These are phyloP conservation scores for Agrypnus murinus DNA, from an alignment of 2,888 invertebrate genomes.

Conservation along the genomic window DNA sequence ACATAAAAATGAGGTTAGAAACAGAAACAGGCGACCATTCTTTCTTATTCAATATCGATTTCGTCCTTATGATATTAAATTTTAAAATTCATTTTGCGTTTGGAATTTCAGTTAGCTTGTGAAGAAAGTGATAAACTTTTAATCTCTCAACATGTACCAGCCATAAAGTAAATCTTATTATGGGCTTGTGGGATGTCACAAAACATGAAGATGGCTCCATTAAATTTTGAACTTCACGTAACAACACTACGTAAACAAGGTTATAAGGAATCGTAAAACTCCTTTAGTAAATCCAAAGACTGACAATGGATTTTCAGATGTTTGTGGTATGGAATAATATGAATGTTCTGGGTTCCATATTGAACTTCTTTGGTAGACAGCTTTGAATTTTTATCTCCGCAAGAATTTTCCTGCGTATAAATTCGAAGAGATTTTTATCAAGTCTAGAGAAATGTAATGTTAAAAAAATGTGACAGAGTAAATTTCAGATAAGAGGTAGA, in stretches of 20 bases:
- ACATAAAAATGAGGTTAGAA: too few relatives aligned
- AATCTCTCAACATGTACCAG: constrained; percentile 12
- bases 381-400: constrained; percentile 9
- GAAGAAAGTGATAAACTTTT: constrained; percentile 13
- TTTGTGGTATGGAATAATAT: constrained; percentile 13
- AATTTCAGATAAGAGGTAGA: constrained; percentile 7
- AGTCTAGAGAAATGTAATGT: neutral
- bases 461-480: constrained; percentile 1
- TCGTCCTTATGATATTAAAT: too few relatives aligned
- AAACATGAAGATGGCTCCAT: constrained; percentile 33
- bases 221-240: constrained; percentile 40
- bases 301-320: constrained; percentile 30
- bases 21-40: too few relatives aligned
- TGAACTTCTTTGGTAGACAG: constrained; percentile 19
- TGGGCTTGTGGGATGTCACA: constrained; percentile 15
- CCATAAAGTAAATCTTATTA: constrained; percentile 33
- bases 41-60: too few relatives aligned
- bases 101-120: neutral
- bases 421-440: constrained; percentile 4
- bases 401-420: constrained; percentile 9
- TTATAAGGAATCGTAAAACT: constrained; percentile 39
- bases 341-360: constrained; percentile 10
- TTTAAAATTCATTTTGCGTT: too few relatives aligned
- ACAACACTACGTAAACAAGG: constrained; percentile 35
- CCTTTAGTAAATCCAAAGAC: constrained; percentile 24